These are phyloP conservation scores for Laodelphax striatellus DNA, from an alignment of 1,140 invertebrate genomes.

Conservation along the genomic window DNA sequence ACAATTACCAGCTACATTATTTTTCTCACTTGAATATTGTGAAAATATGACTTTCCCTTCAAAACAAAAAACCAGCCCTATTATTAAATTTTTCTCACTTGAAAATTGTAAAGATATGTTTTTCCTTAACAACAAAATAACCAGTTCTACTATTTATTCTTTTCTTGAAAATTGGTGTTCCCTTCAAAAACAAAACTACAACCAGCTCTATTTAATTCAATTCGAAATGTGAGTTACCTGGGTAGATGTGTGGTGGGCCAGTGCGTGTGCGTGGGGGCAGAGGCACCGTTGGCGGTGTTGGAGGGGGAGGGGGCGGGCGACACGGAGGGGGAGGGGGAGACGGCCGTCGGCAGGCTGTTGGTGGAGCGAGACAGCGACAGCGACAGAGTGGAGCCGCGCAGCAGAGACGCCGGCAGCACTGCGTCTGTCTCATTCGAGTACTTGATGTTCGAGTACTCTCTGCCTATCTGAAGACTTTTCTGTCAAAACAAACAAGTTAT, in stretches of 20 bases:
- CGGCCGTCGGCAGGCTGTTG: slow-evolving; percentile 25
- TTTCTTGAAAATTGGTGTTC: no score
- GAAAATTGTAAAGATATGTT: no score
- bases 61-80: no score
- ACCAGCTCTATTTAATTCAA: no score
- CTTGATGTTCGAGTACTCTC: slow-evolving; percentile 86
- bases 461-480: slow-evolving; percentile 67
- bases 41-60: no score
- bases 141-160: no score
- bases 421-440: slow-evolving; percentile 31
- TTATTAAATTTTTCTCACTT: no score
- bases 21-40: no score
- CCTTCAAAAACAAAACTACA: no score
- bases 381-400: slow-evolving; percentile 15
- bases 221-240: not conserved
- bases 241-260: not conserved
- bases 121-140: no score
- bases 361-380: slow-evolving; percentile 18
- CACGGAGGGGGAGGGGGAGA: not conserved
- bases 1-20: no score
- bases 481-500: no score
- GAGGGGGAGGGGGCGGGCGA: slow-evolving; percentile 2
- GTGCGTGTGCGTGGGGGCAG: slow-evolving; percentile 18
- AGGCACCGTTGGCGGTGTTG: slow-evolving; percentile 16
- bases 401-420: not conserved